Evolutionary conservation across 2,113 vertebrate genomes (phyloP).

Genomic region (Coptodon rendalli): DNA sequence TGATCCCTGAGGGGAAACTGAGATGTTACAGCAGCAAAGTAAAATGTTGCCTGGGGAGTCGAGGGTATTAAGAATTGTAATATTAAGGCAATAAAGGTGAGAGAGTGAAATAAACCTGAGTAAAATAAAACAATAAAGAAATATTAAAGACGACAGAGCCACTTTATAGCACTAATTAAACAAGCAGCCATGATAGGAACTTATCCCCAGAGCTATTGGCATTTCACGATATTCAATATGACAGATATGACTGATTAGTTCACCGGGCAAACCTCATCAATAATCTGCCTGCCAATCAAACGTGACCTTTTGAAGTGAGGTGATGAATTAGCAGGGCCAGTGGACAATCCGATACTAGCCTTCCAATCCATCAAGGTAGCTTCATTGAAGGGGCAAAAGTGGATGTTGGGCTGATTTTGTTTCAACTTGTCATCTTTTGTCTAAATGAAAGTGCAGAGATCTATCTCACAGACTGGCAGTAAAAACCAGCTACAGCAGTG

Average conservation of each 20-base stretch:
- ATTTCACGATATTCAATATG: slow-evolving; percentile 63
- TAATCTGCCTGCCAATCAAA: slow-evolving; percentile 64
- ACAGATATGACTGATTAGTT: slow-evolving; percentile 69
- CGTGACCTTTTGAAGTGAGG: slow-evolving; percentile 55
- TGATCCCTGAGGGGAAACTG: not conserved
- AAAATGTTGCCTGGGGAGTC: not conserved
- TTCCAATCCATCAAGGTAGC: slow-evolving; percentile 40
- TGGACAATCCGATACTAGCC: slow-evolving; percentile 5
- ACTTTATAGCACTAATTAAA: slow-evolving; percentile 49
- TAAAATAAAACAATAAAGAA: slow-evolving; percentile 33
- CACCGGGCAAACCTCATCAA: slow-evolving; percentile 53
- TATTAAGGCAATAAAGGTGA: not conserved
- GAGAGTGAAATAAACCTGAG: slow-evolving; percentile 7
- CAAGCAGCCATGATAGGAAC: not conserved
- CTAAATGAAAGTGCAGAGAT: not conserved
- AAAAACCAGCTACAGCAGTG: not conserved
- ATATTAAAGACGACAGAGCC: not conserved
- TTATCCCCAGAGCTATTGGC: slow-evolving; percentile 54
- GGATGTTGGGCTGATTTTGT: not conserved
- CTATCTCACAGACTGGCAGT: not conserved
- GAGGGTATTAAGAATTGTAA: slow-evolving; percentile 7
- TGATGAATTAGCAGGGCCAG: slow-evolving; percentile 50
- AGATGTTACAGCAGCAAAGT: not conserved
- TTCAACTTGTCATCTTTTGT: not conserved
- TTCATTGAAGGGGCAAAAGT: not conserved